These are phyloP conservation scores for Amphiura filiformis DNA, from an alignment of 35 echinoderm and acorn worm species.

Conservation along the genomic window DNA sequence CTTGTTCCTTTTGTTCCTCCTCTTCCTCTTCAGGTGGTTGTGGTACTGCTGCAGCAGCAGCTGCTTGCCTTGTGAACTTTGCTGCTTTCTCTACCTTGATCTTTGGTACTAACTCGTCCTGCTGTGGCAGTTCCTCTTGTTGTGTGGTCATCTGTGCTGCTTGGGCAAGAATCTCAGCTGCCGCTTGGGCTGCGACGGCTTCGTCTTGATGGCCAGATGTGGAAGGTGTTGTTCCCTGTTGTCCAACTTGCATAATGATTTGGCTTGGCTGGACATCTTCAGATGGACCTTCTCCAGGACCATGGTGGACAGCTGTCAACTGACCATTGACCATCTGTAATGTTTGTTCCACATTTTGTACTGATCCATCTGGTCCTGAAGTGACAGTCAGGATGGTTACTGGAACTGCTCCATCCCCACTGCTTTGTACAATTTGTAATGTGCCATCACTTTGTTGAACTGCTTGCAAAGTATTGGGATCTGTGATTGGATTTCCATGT, in stretches of 20 bases:
- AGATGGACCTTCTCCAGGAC: not conserved
- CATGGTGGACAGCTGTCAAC: slow-evolving; percentile 54
- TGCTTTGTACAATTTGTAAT: slow-evolving; percentile 62
- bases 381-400: slow-evolving; percentile 70
- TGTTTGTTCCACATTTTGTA: slow-evolving; percentile 62
- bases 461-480: slow-evolving; percentile 45
- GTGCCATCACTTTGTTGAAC: slow-evolving; percentile 65
- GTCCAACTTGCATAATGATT: slow-evolving; percentile 52
- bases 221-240: not conserved
- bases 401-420: no score
- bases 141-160: not conserved
- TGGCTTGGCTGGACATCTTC: slow-evolving; percentile 22
- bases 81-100: not conserved
- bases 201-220: no score
- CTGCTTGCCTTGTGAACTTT: not conserved
- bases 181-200: not conserved
- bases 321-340: slow-evolving; percentile 85
- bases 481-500: slow-evolving; percentile 63
- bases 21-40: slow-evolving; percentile 11
- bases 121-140: slow-evolving; percentile 12
- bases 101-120: not conserved
- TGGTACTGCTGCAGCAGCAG: not conserved
- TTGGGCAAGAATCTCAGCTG: not conserved
- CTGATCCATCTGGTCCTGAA: slow-evolving; percentile 44
- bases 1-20: slow-evolving; percentile 34